Evolutionary conservation across 2,888 invertebrate species (phyloP).

Genomic region (Caenorhabditis japonica): DNA sequence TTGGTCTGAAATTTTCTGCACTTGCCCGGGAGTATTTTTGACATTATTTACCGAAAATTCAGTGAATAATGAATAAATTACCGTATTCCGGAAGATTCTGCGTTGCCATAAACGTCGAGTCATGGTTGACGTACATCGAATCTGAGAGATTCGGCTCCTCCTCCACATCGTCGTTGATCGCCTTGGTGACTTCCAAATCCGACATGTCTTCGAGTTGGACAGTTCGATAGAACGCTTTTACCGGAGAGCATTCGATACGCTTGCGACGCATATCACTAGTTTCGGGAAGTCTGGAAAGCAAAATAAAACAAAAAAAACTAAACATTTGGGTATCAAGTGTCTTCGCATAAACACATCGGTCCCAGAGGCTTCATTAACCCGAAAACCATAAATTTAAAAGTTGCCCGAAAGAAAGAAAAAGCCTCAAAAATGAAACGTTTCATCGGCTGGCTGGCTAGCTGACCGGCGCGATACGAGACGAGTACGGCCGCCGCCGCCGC

Average conservation of each 20-base stretch:
- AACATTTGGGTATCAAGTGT: slow-evolving; percentile 19
- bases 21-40: too few species aligned
- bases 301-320: neutral
- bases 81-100: slow-evolving; percentile 61
- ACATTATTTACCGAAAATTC: too few species aligned
- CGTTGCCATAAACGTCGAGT: slow-evolving; percentile 32
- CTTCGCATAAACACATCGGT: slow-evolving; percentile 1
- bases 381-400: slow-evolving; percentile 48
- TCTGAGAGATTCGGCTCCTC: slow-evolving; percentile 60
- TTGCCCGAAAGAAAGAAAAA: slow-evolving; percentile 20
- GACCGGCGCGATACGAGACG: slow-evolving; percentile 23
- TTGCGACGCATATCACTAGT: slow-evolving; percentile 45
- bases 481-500: slow-evolving; percentile 19
- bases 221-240: slow-evolving; percentile 63
- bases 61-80: slow-evolving; percentile 13
- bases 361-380: slow-evolving; percentile 34
- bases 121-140: slow-evolving; percentile 67
- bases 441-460: slow-evolving; percentile 41
- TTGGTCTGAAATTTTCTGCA: too few species aligned
- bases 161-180: slow-evolving; percentile 51
- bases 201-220: slow-evolving; percentile 60
- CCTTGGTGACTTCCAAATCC: slow-evolving; percentile 58
- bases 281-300: slow-evolving; percentile 42
- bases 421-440: slow-evolving; percentile 29
- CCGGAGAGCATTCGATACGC: slow-evolving; percentile 58